Conservation (phyloP, 2,797 vertebrate genomes). For the Erithacus rubecula region DNA sequence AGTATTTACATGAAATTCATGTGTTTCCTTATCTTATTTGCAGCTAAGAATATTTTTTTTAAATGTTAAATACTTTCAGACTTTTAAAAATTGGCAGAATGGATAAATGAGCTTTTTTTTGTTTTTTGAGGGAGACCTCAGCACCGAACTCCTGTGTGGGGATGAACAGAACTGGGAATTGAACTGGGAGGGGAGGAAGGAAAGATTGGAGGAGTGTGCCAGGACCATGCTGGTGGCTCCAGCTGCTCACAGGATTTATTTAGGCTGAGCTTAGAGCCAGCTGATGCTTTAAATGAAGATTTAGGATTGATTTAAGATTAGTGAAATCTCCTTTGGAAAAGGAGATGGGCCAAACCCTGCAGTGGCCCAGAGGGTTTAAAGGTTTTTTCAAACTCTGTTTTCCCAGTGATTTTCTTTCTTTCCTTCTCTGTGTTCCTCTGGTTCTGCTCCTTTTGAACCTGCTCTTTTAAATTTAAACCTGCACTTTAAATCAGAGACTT, state of each 20-base stretch:
- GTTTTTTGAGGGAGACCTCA: neutral
- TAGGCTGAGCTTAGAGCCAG: neutral
- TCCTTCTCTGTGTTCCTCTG: neutral
- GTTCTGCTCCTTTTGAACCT: neutral
- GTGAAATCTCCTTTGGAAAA: neutral
- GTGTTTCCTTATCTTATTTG: neutral
- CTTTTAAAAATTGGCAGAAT: neutral
- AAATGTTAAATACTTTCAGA: neutral
- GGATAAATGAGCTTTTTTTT: neutral
- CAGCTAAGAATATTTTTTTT: neutral
- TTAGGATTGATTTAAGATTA: neutral
- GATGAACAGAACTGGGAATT: neutral
- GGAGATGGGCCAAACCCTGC: neutral
- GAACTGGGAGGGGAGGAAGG: neutral
- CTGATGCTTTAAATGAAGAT: neutral
- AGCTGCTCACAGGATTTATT: accelerated
- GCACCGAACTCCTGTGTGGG: accelerated
- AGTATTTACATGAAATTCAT: neutral
- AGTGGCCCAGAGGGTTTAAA: neutral
- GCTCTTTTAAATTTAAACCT: neutral
- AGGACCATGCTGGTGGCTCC: neutral
- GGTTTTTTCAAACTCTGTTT: neutral
- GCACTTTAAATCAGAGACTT: neutral
- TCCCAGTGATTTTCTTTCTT: too few species aligned
- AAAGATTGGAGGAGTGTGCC: accelerated